Evolutionary conservation across 2,797 vertebrate species (phyloP).

Genomic region (Lophius americanus): DNA sequence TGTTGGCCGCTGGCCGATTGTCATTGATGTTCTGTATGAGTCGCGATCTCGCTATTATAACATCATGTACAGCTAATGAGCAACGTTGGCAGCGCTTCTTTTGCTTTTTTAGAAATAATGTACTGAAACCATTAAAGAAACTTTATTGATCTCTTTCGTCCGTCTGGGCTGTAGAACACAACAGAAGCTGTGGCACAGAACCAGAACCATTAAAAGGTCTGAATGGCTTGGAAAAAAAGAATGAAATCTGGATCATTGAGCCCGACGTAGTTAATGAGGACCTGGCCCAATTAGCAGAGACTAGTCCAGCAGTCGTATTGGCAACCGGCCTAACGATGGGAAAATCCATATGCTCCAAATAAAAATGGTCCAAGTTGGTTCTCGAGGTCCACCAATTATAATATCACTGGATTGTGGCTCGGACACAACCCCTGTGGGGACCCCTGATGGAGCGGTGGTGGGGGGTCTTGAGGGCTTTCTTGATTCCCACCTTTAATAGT

Average conservation of each 20-base stretch:
- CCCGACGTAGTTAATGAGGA: slow-evolving; percentile 73
- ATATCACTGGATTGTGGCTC: slow-evolving; percentile 63
- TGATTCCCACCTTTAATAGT: slow-evolving; percentile 40
- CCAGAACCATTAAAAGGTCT: slow-evolving; percentile 42
- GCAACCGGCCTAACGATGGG: slow-evolving; percentile 76
- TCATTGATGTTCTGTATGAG: background rate
- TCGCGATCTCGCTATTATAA: slow-evolving; percentile 31
- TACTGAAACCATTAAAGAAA: slow-evolving; percentile 19
- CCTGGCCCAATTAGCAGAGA: slow-evolving; percentile 76
- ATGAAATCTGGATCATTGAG: slow-evolving; percentile 59
- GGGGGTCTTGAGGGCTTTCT: slow-evolving; percentile 51
- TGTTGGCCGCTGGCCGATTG: slow-evolving; percentile 1
- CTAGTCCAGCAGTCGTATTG: slow-evolving; percentile 73
- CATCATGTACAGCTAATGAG: slow-evolving; percentile 27
- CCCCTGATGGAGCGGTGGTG: slow-evolving; percentile 46
- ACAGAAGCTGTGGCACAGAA: slow-evolving; percentile 31
- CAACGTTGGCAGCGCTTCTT: slow-evolving; percentile 16
- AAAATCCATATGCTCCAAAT: slow-evolving; percentile 83
- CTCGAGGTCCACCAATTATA: slow-evolving; percentile 73
- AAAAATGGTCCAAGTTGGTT: slow-evolving; percentile 74
- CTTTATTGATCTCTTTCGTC: slow-evolving; percentile 20
- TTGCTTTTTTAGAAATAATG: slow-evolving; percentile 20
- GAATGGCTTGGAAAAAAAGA: slow-evolving; percentile 47
- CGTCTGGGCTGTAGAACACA: slow-evolving; percentile 13
- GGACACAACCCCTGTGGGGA: slow-evolving; percentile 56